Evolutionary conservation across 2,797 vertebrate species (phyloP).

Genomic region (Melanotaenia nigrans): DNA sequence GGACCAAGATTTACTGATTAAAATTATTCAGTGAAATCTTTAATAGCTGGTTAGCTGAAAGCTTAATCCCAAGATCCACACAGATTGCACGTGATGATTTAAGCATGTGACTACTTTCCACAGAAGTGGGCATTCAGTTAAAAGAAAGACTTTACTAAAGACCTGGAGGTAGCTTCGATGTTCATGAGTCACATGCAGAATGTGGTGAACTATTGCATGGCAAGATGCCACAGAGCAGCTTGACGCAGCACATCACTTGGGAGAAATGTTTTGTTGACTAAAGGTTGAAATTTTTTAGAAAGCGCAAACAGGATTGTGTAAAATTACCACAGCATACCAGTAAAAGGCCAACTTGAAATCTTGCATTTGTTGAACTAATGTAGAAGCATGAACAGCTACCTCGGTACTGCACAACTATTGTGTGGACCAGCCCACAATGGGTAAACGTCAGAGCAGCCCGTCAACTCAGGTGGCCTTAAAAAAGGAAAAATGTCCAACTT

Average conservation of each 20-base stretch:
- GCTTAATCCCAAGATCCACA: not conserved
- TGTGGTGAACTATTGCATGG: slow-evolving; percentile 4
- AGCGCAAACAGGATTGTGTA: not conserved
- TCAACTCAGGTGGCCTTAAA: slow-evolving; percentile 15
- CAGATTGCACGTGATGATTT: not conserved
- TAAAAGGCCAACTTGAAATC: not conserved
- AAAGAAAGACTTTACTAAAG: not conserved
- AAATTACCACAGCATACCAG: not conserved
- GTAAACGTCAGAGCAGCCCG: not conserved
- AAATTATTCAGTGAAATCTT: no score
- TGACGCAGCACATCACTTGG: not conserved
- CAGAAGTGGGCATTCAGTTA: not conserved
- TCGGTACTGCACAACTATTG: not conserved
- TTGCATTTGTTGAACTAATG: not conserved
- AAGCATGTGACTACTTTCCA: not conserved
- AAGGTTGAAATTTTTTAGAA: not conserved
- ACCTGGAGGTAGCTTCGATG: slow-evolving; percentile 1
- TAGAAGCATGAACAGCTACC: not conserved
- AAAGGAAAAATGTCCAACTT: slow-evolving; percentile 28
- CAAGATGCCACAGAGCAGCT: not conserved
- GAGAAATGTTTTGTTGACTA: not conserved
- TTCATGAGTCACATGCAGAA: slow-evolving; percentile 4
- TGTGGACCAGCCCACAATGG: not conserved
- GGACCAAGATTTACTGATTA: no score
- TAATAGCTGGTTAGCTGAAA: no score